These are phyloP conservation scores for Amaurobius ferox DNA, from an alignment of 2,888 invertebrate genomes.

Conservation along the genomic window DNA sequence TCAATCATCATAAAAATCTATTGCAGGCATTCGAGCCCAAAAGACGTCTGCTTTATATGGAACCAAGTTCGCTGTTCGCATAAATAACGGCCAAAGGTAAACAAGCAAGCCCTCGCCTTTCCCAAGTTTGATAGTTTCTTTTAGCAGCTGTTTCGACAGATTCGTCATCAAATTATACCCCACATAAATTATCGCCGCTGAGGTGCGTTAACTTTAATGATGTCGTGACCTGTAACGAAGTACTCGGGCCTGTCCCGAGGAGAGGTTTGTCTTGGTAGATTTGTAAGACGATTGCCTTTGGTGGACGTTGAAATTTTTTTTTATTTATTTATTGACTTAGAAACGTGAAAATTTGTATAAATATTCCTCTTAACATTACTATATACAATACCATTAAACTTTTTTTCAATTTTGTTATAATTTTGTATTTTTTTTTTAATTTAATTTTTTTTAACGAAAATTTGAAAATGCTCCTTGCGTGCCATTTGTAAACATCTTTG, in stretches of 20 bases:
- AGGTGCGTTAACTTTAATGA: conserved; percentile 12
- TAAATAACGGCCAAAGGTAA: background rate
- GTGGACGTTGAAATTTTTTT: too few species aligned
- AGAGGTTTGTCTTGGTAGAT: too few species aligned
- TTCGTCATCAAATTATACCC: conserved; percentile 9
- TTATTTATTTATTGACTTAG: too few species aligned
- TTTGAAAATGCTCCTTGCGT: too few species aligned
- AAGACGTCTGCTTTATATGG: background rate
- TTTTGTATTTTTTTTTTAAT: too few species aligned
- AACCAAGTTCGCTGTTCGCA: background rate
- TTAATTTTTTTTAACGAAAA: too few species aligned
- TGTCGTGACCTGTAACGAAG: background rate
- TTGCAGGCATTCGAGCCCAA: background rate
- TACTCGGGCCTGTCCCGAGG: background rate
- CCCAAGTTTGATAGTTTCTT: background rate
- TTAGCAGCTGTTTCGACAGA: conserved; percentile 6
- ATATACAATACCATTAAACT: too few species aligned
- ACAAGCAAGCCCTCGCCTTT: background rate
- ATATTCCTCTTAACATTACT: too few species aligned
- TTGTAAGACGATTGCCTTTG: too few species aligned
- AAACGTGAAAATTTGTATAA: too few species aligned
- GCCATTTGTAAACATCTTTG: too few species aligned
- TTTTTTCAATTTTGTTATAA: too few species aligned
- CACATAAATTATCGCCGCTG: background rate
- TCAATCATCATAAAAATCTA: conserved; percentile 9